Evolutionary conservation across 1,140 invertebrate genomes (phyloP).

Genomic region (Magallana gigas): DNA sequence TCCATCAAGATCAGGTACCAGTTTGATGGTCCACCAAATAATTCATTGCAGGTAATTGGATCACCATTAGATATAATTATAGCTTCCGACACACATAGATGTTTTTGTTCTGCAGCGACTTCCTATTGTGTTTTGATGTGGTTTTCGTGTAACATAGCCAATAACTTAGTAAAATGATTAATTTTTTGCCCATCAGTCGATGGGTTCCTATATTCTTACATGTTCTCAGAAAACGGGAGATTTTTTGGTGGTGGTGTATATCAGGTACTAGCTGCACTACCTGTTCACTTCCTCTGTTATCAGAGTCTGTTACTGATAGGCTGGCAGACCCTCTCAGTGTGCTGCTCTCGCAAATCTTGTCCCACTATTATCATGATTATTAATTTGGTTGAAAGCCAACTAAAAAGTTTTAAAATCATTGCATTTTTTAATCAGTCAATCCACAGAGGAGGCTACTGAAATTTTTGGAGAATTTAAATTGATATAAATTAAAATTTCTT

Average conservation of each 20-base stretch:
- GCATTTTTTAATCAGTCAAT: no score
- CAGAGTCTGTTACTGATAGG: conserved; percentile 1
- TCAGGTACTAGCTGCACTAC: not conserved
- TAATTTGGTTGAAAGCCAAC: no score
- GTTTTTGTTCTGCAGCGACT: not conserved
- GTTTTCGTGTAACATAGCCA: not conserved
- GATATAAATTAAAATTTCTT: no score
- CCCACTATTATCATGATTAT: not conserved
- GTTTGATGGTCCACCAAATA: not conserved
- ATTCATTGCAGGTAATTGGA: not conserved
- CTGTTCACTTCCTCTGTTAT: not conserved
- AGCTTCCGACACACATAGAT: not conserved
- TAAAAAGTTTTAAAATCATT: no score
- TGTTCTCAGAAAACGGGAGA: not conserved
- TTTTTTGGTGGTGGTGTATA: no score
- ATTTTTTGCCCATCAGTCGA: no score
- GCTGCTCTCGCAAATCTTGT: not conserved
- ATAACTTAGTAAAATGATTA: conserved; percentile 2
- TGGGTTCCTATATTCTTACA: no score
- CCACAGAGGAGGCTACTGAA: no score
- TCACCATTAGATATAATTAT: not conserved
- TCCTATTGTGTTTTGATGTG: conserved; percentile 6
- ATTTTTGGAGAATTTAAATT: no score
- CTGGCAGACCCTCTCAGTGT: not conserved
- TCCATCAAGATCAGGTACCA: conserved; percentile 16